phyloP scores from a whole-genome alignment of 2,888 invertebrate species.

The Netelia melanura region DNA sequence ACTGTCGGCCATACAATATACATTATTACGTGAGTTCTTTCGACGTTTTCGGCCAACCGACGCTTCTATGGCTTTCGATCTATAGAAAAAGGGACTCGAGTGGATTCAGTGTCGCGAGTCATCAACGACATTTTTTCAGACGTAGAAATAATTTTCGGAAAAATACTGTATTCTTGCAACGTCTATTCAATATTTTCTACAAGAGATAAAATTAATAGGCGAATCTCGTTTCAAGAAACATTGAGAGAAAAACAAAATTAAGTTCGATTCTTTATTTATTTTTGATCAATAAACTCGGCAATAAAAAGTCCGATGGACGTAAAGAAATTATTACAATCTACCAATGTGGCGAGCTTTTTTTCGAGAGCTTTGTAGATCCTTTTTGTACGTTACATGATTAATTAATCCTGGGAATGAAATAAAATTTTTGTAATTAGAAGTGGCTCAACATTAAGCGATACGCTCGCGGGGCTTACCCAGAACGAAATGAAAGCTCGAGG shows the following conservation, averaged over 20 bases:
- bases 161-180: background rate
- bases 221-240: background rate
- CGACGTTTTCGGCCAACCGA: constrained; percentile 27
- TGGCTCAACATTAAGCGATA: background rate
- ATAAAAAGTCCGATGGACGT: too few relatives aligned
- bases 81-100: too few relatives aligned
- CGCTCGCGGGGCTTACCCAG: background rate
- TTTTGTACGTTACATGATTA: constrained; percentile 36
- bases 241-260: too few relatives aligned
- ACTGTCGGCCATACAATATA: constrained; percentile 48
- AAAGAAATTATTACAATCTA: background rate
- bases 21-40: constrained; percentile 52
- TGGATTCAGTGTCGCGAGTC: too few relatives aligned
- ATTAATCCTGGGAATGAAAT: constrained; percentile 57
- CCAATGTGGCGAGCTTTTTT: background rate
- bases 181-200: background rate
- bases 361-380: background rate
- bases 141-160: too few relatives aligned
- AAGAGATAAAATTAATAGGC: background rate
- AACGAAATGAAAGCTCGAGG: constrained; percentile 29
- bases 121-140: too few relatives aligned
- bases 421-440: constrained; percentile 56
- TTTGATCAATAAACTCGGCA: background rate
- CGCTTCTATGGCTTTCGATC: background rate
- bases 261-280: background rate